Percentiles rank a stretch among this genome's conserved stretches.
phyloP scores from a whole-genome alignment of 2,888 invertebrate species.

The Lasius platythorax region DNA sequence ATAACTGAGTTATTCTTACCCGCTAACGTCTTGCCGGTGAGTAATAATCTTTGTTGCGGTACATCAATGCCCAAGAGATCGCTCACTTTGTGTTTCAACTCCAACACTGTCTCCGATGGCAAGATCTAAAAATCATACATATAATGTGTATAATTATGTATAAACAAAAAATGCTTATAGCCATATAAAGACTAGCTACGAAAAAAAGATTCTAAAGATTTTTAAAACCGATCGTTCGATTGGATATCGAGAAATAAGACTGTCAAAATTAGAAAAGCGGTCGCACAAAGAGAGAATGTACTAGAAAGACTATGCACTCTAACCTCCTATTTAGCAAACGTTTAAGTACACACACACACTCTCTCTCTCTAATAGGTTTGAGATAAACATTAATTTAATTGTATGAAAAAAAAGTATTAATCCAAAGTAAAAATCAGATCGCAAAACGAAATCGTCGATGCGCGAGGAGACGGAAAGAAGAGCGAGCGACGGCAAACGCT shows the following conservation, averaged over 20 bases:
- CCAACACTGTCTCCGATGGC: slow-evolving; percentile 87
- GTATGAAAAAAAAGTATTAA: not conserved
- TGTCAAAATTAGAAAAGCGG: not conserved
- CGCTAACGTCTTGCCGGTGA: slow-evolving; percentile 90
- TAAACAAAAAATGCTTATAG: not conserved
- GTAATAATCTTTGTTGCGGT: slow-evolving; percentile 90
- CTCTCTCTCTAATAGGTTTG: not conserved
- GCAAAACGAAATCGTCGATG: not conserved
- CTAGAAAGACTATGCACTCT: too few species aligned
- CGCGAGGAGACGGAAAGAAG: not conserved
- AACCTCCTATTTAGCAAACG: not conserved
- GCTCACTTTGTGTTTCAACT: slow-evolving; percentile 90
- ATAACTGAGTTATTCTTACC: slow-evolving; percentile 75
- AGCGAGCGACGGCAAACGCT: not conserved
- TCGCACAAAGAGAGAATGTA: not conserved
- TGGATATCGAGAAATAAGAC: not conserved
- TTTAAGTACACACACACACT: not conserved
- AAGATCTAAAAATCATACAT: slow-evolving; percentile 77
- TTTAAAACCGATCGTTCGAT: not conserved
- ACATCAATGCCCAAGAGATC: slow-evolving; percentile 89
- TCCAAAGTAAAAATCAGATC: not conserved
- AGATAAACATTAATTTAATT: not conserved
- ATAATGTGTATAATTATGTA: not conserved
- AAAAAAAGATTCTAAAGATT: not conserved
- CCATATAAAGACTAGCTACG: not conserved